phyloP scores from a whole-genome alignment of 2,797 vertebrate species.

The Catharus ustulatus region DNA sequence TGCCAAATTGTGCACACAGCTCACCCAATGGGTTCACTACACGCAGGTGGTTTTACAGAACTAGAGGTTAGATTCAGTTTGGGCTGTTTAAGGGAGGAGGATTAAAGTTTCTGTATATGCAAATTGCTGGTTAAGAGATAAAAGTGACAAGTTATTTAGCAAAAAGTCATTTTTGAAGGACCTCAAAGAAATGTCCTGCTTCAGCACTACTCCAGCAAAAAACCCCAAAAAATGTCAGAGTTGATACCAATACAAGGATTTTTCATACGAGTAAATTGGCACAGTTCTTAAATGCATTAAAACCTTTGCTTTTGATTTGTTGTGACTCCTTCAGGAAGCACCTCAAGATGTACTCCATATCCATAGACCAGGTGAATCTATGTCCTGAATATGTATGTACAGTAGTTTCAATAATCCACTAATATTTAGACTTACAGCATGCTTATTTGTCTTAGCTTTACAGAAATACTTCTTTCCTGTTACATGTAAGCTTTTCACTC shows the following conservation, averaged over 20 bases:
- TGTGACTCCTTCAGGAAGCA: constrained; percentile 63
- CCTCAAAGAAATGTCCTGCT: neutral
- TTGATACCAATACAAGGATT: constrained; percentile 44
- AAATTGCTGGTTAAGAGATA: neutral
- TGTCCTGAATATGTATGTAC: constrained; percentile 34
- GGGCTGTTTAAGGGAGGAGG: neutral
- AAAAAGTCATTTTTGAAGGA: neutral
- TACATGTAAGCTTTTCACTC: constrained; percentile 74
- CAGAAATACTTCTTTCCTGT: constrained; percentile 73
- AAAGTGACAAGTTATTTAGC: neutral
- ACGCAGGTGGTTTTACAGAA: neutral
- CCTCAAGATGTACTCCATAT: constrained; percentile 72
- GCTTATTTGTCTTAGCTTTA: constrained; percentile 70
- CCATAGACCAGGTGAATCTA: constrained; percentile 22
- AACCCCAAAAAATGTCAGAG: constrained; percentile 61
- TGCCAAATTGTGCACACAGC: neutral
- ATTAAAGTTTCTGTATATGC: neutral
- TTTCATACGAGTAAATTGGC: neutral
- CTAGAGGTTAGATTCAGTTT: neutral
- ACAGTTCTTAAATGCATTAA: neutral
- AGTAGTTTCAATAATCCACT: constrained; percentile 68
- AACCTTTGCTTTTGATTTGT: neutral
- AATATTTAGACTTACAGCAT: constrained; percentile 79
- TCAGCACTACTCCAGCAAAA: neutral
- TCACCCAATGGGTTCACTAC: neutral